Evolutionary conservation across 2,113 vertebrate genomes (phyloP).

Genomic region (Pelmatolapia mariae): DNA sequence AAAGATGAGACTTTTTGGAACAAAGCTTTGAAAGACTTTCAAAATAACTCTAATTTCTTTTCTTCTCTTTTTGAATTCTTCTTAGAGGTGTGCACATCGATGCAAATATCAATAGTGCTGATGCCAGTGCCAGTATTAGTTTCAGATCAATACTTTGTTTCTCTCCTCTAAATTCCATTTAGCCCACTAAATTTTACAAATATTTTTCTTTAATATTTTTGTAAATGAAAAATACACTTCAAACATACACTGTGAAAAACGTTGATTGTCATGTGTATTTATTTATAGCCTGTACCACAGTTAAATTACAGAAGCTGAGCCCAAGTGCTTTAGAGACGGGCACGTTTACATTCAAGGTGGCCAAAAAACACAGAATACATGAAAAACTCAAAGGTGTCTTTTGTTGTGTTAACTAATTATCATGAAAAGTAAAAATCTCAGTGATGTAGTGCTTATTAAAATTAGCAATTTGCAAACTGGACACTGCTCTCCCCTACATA

Average conservation of each 20-base stretch:
- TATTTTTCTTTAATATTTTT: neutral
- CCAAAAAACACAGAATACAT: neutral
- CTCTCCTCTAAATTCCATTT: neutral
- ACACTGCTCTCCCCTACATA: neutral
- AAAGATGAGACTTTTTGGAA: neutral
- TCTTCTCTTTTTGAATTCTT: too few species aligned
- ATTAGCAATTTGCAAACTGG: neutral
- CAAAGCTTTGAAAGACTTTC: neutral
- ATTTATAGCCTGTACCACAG: neutral
- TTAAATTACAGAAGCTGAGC: neutral
- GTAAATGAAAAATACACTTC: neutral
- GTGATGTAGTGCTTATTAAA: neutral
- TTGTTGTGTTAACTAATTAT: neutral
- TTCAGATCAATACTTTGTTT: neutral
- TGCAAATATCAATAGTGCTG: too few species aligned
- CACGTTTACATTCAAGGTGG: neutral
- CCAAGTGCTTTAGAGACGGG: fast-evolving
- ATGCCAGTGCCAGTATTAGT: too few species aligned
- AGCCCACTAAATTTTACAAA: neutral
- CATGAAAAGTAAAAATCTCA: neutral
- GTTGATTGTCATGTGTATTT: neutral
- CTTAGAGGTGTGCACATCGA: too few species aligned
- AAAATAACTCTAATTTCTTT: neutral
- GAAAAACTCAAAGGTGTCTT: neutral
- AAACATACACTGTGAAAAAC: neutral